Base-by-base conservation (phyloP, 2,797 vertebrate species). In the Linurgus olivaceus region DNA sequence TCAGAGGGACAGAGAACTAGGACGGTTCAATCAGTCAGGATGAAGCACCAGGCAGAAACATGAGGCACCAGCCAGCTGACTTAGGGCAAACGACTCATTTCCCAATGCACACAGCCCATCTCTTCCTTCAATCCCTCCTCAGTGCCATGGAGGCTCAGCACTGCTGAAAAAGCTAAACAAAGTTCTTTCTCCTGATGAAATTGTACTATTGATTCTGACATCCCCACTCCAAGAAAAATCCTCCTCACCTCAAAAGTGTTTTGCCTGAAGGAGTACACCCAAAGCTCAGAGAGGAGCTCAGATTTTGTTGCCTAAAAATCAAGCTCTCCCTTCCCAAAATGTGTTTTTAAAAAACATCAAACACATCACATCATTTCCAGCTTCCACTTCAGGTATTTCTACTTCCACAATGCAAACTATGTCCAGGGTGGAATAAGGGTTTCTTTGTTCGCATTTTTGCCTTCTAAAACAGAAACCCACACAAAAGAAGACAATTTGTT, bases 391-490 rank as follows among this genome's bases (percentile, higher is more conserved):
- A 86, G 80, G 63, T 79, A 89, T 70, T 96, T 91, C 70, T 52
- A 80, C 40, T 59, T 95, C 66, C 79, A 94, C 81, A 87, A 84
- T 48, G 42, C 67, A 93, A 95, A 71, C 45, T 75, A 66, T 3
- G 40, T 66, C 48, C 55, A 63, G 31, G 47, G 31, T 10, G 2
- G 15, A 75, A 37, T 24, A 17, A 29, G 23, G 8, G 20, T 1
- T 17, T 50, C 85, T 84, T 71, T 65, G 57, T 90, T 48, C 70
- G 40, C 40, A 55, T 72, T 91, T 81, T 86, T 66, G 68, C 61
- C 86, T 89, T 91, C 74, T 85, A 73, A 70, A 92, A 96, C 94
- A 67, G 54, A 93, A 96, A 86, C 29, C 66, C 78, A 77, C 93
- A 92, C 47, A 92, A 67, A 74, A 79, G 55, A 72, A 82, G 73